Evolutionary conservation across 2,113 vertebrate genomes (phyloP).

Genomic region (Pseudonaja textilis): DNA sequence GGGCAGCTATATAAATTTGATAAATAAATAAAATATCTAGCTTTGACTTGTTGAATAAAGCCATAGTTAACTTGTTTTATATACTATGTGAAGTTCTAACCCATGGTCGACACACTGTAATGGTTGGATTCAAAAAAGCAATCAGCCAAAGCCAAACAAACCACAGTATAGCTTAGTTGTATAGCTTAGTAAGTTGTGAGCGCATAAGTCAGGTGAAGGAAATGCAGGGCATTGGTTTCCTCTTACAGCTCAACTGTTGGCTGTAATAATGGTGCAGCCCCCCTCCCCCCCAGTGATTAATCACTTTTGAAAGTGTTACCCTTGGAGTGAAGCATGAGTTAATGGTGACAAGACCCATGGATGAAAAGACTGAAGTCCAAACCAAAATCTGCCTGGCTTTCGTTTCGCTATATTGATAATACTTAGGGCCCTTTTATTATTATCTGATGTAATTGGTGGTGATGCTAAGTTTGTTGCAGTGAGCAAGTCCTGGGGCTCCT

Average conservation of each 20-base stretch:
- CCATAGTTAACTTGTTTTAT: neutral
- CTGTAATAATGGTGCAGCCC: neutral
- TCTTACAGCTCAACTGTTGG: neutral
- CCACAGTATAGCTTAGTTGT: neutral
- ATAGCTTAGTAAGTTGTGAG: neutral
- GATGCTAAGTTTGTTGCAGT: constrained; percentile 24
- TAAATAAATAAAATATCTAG: neutral
- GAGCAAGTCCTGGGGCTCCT: neutral
- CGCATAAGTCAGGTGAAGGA: rapidly evolving
- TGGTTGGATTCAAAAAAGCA: neutral
- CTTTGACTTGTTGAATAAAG: neutral
- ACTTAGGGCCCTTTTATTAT: neutral
- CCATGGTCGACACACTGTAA: neutral
- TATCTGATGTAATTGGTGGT: neutral
- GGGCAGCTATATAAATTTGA: neutral
- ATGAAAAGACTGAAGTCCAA: neutral
- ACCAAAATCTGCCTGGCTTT: neutral
- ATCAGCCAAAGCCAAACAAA: neutral
- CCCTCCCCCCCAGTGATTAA: neutral
- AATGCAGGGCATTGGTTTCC: constrained; percentile 43
- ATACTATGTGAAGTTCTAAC: neutral
- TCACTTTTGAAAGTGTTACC: neutral
- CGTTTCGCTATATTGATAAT: neutral
- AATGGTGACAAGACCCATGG: neutral
- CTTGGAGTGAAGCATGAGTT: rapidly evolving